phyloP scores from a whole-genome alignment of 1,140 invertebrate genomes.

The Brachystomella parvula region DNA sequence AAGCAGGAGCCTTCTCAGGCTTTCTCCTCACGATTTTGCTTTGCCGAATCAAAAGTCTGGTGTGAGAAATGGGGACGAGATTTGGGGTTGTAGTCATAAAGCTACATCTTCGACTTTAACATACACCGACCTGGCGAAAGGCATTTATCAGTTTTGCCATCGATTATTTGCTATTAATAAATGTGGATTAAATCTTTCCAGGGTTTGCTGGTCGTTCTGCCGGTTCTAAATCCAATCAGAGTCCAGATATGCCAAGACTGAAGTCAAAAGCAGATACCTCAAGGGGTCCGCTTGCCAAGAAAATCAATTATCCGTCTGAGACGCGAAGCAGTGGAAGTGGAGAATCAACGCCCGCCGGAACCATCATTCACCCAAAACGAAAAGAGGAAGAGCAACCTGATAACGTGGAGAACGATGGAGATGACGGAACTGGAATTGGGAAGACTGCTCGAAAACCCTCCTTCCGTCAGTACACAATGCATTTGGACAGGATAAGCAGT shows the following conservation, averaged over 20 bases:
- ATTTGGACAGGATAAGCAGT: conserved; percentile 35
- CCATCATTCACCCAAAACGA: conserved; percentile 21
- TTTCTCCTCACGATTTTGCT: too few relatives aligned
- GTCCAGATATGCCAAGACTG: neutral
- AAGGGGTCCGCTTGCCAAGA: conserved; percentile 2
- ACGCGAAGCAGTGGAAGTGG: conserved; percentile 36
- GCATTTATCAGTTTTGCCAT: too few relatives aligned
- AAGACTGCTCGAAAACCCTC: conserved; percentile 24
- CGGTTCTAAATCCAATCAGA: conserved; percentile 24
- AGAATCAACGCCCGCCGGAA: conserved; percentile 35
- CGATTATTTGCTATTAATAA: too few relatives aligned
- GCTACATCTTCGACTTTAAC: too few relatives aligned
- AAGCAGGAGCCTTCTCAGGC: too few relatives aligned
- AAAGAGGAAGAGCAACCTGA: conserved; percentile 26
- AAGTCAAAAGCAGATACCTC: neutral
- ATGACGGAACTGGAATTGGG: neutral
- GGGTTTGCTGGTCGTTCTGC: conserved; percentile 26
- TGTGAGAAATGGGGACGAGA: too few relatives aligned
- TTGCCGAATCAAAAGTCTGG: too few relatives aligned
- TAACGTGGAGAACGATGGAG: neutral
- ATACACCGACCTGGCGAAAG: too few relatives aligned
- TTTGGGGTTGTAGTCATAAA: too few relatives aligned
- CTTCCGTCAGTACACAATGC: conserved; percentile 28
- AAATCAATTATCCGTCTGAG: conserved; percentile 26
- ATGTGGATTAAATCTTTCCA: too few relatives aligned